Percentiles rank a stretch among this genome's conserved stretches.
These are phyloP conservation scores for Mustelus asterias DNA, from an alignment of 2,113 vertebrate species.

Conservation along the genomic window DNA sequence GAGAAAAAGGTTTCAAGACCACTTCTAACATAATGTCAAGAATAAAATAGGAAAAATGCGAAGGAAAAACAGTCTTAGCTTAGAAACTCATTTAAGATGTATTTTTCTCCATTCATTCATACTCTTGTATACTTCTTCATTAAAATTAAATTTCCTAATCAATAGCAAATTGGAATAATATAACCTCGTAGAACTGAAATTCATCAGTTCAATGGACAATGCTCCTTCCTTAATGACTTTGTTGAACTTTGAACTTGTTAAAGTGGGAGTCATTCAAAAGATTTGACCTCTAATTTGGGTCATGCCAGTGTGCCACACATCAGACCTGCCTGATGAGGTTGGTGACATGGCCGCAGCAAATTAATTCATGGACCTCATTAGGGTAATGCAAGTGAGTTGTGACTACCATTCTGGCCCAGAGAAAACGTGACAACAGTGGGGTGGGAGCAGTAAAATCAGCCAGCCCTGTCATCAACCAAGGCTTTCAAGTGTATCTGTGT, in stretches of 20 bases:
- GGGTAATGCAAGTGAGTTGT: background rate
- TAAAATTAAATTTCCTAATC: background rate
- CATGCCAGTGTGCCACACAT: background rate
- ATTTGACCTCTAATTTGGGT: background rate
- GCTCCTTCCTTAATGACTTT: background rate
- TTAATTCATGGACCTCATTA: background rate
- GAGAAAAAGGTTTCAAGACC: background rate
- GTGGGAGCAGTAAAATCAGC: background rate
- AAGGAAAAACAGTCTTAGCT: background rate
- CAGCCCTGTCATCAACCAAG: background rate
- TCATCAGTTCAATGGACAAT: background rate
- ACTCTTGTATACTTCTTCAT: background rate
- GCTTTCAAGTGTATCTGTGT: background rate
- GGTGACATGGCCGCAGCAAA: background rate
- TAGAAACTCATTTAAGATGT: background rate
- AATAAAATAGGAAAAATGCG: background rate
- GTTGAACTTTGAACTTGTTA: background rate
- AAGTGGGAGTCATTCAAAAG: background rate
- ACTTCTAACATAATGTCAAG: background rate
- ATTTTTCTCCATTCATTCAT: background rate
- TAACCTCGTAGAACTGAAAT: background rate
- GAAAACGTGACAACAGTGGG: background rate
- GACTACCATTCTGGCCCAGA: background rate
- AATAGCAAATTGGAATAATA: background rate
- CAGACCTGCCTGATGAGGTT: background rate